phyloP scores from a whole-genome alignment of 2,888 invertebrate species.

The Tinea trinotella region DNA sequence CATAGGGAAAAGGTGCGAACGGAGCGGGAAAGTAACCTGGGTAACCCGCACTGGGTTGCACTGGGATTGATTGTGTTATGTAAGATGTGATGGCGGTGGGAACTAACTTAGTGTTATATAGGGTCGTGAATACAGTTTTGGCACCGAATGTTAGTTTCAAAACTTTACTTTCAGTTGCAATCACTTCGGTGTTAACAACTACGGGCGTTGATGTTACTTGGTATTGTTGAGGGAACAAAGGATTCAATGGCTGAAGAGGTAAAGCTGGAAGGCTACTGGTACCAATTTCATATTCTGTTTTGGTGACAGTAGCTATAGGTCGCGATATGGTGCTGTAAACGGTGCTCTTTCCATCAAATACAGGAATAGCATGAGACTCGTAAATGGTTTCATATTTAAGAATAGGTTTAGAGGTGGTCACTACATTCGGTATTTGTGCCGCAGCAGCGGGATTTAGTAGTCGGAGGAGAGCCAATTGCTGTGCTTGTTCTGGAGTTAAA shows the following conservation, averaged over 20 bases:
- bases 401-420: constrained; percentile 85
- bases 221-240: constrained; percentile 75
- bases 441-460: constrained; percentile 79
- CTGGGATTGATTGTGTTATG: constrained; percentile 83
- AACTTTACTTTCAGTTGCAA: constrained; percentile 85
- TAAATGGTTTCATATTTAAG: constrained; percentile 83
- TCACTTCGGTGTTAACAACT: constrained; percentile 84
- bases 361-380: constrained; percentile 86
- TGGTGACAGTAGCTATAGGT: constrained; percentile 82
- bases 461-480: constrained; percentile 81
- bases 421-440: constrained; percentile 77
- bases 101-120: constrained; percentile 86
- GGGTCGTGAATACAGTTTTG: constrained; percentile 88
- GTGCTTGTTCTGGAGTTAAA: constrained; percentile 79
- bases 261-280: constrained; percentile 78
- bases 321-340: constrained; percentile 84
- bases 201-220: constrained; percentile 85
- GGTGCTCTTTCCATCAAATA: constrained; percentile 82
- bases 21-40: constrained; percentile 85
- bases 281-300: constrained; percentile 84
- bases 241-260: constrained; percentile 62
- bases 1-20: constrained; percentile 82
- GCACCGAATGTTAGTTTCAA: constrained; percentile 92
- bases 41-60: constrained; percentile 79
- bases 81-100: constrained; percentile 88